Conservation (phyloP, 1,140 invertebrate genomes). For the Nasonia vitripennis region DNA sequence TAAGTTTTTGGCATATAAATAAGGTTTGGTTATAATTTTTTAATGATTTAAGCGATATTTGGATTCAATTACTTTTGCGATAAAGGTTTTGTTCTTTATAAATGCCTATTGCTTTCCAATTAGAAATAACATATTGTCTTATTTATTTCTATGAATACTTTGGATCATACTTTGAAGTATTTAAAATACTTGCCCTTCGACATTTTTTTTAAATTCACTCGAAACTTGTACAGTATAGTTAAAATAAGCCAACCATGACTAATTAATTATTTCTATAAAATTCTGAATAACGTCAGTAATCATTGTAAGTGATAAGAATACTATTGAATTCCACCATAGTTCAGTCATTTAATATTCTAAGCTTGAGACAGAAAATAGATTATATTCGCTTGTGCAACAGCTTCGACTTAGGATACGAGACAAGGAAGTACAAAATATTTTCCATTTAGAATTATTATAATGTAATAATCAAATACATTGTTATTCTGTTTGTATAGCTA, state of each 20-base stretch:
- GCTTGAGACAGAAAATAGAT: not conserved
- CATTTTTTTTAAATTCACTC: conserved; percentile 3
- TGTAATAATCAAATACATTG: conserved; percentile 22
- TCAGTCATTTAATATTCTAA: conserved; percentile 2
- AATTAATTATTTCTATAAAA: not conserved
- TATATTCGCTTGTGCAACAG: not conserved
- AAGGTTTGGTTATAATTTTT: not conserved
- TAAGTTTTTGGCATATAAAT: not conserved
- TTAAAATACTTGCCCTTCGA: not conserved
- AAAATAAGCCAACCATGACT: conserved; percentile 8
- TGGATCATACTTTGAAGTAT: not conserved
- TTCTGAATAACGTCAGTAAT: not conserved
- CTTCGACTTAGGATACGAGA: not conserved
- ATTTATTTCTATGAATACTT: not conserved
- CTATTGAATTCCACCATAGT: not conserved
- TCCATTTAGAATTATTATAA: conserved; percentile 18
- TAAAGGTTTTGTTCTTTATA: not conserved
- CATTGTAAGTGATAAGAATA: conserved; percentile 2
- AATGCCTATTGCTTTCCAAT: not conserved
- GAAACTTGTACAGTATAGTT: not conserved
- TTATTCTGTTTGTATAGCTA: conserved; percentile 6
- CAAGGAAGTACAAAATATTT: conserved; percentile 49
- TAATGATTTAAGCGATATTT: not conserved
- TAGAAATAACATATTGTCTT: not conserved
- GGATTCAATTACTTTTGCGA: not conserved